Evolutionary conservation across 2,113 vertebrate species (phyloP), one percentile per base, ranked within the genome.

Genomic region (Hipposideros armiger): DNA sequence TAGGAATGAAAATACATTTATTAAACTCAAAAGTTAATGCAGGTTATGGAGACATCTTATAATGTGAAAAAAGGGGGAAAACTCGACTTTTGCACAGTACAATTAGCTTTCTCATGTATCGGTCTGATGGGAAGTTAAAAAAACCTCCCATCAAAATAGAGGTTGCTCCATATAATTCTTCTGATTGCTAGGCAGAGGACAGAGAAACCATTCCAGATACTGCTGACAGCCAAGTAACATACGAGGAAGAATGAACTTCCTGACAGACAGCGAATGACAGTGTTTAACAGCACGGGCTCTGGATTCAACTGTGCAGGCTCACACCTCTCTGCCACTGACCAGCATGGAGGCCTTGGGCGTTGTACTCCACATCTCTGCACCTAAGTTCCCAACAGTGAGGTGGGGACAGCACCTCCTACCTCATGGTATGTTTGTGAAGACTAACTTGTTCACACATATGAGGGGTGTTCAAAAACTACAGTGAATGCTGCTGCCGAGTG

Each of bases 1-100:
- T 69, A 74, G 56, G 16, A 80, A 92, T 70, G 3, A 90, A 96
- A 95, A 88, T 28, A n/a, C n/a, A 50, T 42, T 80, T 92, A 77
- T 7, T 90, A 62, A 73, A 67, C 30, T 74, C 20, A 26, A 67
- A 91, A 54, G 22, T 81, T 42, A 91, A 8, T n/a, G 50, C 14
- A 69, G 1, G 32, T 89, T 50, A 64, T 56, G 17, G 19, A 87
- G 58, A 81, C 4, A 45, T 64, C 70, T 36, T 30, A 78, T 64
- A 58, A 10, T 50, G 15, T 50, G 22, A 11, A 45, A 86, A 92
- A 32, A 24, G 5, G 26, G 26, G 13, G 47, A 7, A 80, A 67
- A 52, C 56, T 4, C 67, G 11, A 69, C 20, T 72, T 80, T 58
- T 64, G 7, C 20, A 30, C 16, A 50, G 24, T 15, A 73, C 3